A percentile compares a stretch with the other conserved stretches of the same genome.
Evolutionary conservation across 2,113 vertebrate genomes (phyloP).

Genomic region (Callospermophilus lateralis): DNA sequence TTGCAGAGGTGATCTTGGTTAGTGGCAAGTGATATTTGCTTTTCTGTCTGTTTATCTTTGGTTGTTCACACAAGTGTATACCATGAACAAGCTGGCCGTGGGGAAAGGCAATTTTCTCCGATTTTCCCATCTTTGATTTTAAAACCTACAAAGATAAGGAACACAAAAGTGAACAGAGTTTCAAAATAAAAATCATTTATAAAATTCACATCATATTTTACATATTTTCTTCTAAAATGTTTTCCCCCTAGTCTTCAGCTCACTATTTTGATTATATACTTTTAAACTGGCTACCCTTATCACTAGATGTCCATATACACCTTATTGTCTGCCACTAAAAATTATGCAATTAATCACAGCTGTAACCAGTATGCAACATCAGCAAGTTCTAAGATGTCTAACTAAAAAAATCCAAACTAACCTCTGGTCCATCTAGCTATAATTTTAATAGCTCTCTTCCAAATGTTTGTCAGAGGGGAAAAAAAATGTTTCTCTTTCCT

Average conservation of each 20-base stretch:
- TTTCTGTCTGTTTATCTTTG: conserved; percentile 88
- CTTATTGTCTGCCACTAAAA: background rate
- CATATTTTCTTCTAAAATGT: background rate
- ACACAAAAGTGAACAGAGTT: conserved; percentile 62
- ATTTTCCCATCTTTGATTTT: conserved; percentile 92
- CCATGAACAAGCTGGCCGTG: conserved; percentile 87
- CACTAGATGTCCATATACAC: background rate
- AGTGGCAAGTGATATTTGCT: conserved; percentile 86
- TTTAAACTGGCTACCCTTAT: background rate
- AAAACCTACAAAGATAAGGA: conserved; percentile 90
- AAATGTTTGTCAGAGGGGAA: background rate
- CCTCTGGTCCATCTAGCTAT: background rate
- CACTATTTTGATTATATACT: background rate
- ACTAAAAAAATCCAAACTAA: background rate
- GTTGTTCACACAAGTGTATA: conserved; percentile 89
- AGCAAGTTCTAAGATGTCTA: background rate
- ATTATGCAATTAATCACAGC: background rate
- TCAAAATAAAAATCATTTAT: conserved; percentile 21
- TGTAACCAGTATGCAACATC: background rate
- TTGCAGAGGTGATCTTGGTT: conserved; percentile 83
- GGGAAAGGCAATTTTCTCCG: conserved; percentile 88
- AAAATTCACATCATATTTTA: conserved; percentile 38
- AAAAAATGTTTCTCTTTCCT: background rate
- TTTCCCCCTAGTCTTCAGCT: background rate
- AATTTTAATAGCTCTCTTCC: background rate